phyloP scores from a whole-genome alignment of 37 sponge, comb jelly and placozoan genomes.

The Crambe crambe region DNA sequence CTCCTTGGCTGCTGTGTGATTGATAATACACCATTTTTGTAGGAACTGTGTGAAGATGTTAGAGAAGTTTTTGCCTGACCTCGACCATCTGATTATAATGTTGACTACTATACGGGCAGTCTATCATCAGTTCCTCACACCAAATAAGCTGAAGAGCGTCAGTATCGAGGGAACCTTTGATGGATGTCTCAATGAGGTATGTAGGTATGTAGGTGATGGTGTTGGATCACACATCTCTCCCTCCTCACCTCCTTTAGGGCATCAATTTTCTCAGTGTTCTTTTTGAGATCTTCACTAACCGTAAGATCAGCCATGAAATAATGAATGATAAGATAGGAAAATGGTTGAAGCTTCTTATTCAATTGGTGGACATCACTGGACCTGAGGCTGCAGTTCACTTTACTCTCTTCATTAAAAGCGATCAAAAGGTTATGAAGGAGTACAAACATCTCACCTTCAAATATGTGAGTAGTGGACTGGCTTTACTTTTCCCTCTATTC shows the following conservation, averaged over 20 bases:
- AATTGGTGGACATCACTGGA: slow-evolving; percentile 32
- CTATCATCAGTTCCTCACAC: background rate
- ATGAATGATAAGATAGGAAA: slow-evolving; percentile 12
- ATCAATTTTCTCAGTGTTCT: slow-evolving; percentile 28
- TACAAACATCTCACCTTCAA: background rate
- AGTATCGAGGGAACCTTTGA: background rate
- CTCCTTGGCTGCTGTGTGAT: background rate
- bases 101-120: background rate
- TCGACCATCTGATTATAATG: background rate
- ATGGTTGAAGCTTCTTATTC: slow-evolving; percentile 38
- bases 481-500: too few relatives aligned
- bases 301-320: background rate
- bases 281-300: background rate
- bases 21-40: background rate
- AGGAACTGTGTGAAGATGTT: background rate
- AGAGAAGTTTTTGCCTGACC: background rate
- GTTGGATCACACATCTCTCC: background rate
- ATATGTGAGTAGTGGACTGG: slow-evolving; percentile 16
- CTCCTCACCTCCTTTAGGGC: slow-evolving; percentile 13
- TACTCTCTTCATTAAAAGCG: background rate
- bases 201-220: background rate
- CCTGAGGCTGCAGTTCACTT: slow-evolving; percentile 8
- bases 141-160: background rate
- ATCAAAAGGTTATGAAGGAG: background rate
- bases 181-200: background rate